Base-by-base conservation (phyloP, 2,888 invertebrate genomes). In the Tolmerus cingulatus region DNA sequence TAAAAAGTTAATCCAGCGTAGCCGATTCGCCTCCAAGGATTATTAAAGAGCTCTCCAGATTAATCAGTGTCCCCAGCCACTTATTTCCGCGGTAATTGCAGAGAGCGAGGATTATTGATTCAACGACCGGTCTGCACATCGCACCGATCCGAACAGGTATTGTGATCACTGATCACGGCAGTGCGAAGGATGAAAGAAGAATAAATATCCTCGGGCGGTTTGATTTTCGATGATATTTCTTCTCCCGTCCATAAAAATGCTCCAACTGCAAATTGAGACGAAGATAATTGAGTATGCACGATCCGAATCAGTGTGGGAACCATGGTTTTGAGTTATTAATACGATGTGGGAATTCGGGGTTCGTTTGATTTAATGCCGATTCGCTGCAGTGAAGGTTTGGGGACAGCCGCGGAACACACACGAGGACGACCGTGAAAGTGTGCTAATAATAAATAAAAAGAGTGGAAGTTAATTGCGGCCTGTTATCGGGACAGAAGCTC, bases 161-260 rank as follows among this genome's bases (percentile, higher is more conserved):
- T 51, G 27, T 57, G 51, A 81, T 81, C 81, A 34, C 19, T 57
- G 51, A 81, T 81, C 81, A 34, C 19, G 82, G 66, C 30, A 66
- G 66, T 82, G 82, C 66, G 14, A 66, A 82, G 82, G 82, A 82
- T 82, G 66, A 82, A 37, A 82, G 66, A 74, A 84, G 84, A 74
- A 46, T 85, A 85, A 85, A 85, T 85, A 85, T 85, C 85, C 74
- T 85, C 85, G 16, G 85, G 85, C 85, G 34, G n/a, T 85, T 74
- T 12, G 57, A 57, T 66, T 84, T 74, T 43, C 85, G 85, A 74
- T 74, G 74, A 85, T 74, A 74, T 74, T 85, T 43, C 43, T 74
- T 85, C 46, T 74, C 46, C 74, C 46, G 82, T 37, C 37, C 57
- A 66, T 82, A 66, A 85, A 85, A 85, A 43, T 23, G 85, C 19